These are phyloP conservation scores for Lanius collurio DNA, from an alignment of 2,113 vertebrate genomes.

Conservation along the genomic window DNA sequence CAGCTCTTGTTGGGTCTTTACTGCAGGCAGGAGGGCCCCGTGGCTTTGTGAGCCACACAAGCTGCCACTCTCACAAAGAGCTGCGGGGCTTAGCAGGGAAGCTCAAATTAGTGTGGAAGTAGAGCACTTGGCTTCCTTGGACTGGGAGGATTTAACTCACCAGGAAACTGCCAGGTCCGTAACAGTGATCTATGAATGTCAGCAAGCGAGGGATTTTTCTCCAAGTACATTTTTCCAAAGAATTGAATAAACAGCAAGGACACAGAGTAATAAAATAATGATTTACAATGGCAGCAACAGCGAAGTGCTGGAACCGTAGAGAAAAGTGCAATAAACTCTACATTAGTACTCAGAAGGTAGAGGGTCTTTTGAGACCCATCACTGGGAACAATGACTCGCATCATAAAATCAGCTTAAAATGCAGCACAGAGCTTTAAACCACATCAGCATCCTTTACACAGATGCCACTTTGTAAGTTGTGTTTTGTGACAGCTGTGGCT, in stretches of 20 bases:
- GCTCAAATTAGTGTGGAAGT: slow-evolving; percentile 34
- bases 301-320: background rate
- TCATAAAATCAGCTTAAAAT: slow-evolving; percentile 49
- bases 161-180: background rate
- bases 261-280: background rate
- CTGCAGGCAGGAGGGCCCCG: background rate
- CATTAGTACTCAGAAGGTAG: background rate
- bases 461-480: slow-evolving; percentile 3
- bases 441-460: slow-evolving; percentile 17
- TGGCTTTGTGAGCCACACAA: slow-evolving; percentile 40
- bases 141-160: background rate
- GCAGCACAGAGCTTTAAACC: background rate
- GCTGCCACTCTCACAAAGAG: slow-evolving; percentile 5
- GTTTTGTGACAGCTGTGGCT: slow-evolving; percentile 25
- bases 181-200: background rate
- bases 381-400: background rate
- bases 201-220: background rate
- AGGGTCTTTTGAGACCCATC: background rate
- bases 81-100: slow-evolving; percentile 35
- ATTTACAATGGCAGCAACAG: background rate
- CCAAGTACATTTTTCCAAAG: background rate
- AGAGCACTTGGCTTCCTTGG: background rate
- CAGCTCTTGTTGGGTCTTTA: background rate
- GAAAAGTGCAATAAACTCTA: slow-evolving; percentile 27
- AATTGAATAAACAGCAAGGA: background rate